phyloP scores from a whole-genome alignment of 2,797 vertebrate genomes.

The Mycteria americana region DNA sequence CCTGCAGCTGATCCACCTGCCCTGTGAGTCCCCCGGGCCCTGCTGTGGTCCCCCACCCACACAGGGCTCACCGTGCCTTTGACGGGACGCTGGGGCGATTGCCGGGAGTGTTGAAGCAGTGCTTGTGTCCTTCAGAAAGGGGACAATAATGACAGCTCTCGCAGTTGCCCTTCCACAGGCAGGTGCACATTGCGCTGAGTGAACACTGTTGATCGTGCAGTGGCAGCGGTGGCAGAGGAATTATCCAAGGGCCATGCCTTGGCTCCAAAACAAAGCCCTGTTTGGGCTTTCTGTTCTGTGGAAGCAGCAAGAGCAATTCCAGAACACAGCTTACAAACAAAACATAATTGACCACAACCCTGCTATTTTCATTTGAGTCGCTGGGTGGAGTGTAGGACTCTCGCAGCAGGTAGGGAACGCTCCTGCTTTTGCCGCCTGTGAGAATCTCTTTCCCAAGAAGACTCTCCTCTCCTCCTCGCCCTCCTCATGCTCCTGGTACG shows the following conservation, averaged over 20 bases:
- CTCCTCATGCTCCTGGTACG: background rate
- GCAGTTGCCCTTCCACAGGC: too few species aligned
- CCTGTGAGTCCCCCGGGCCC: slow-evolving; percentile 15
- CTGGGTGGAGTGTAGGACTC: background rate
- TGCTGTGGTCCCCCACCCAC: rapidly evolving
- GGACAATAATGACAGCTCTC: background rate
- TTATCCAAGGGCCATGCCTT: background rate
- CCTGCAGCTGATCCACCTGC: slow-evolving; percentile 50
- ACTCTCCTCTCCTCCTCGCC: background rate
- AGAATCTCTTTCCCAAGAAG: background rate
- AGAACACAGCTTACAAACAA: background rate
- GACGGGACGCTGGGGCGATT: rapidly evolving
- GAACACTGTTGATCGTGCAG: rapidly evolving
- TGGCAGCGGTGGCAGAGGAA: background rate
- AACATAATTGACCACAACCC: background rate
- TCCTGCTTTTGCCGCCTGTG: background rate
- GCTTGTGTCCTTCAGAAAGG: background rate
- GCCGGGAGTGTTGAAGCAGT: background rate
- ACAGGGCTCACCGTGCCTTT: rapidly evolving
- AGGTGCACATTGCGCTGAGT: background rate
- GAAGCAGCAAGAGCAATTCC: background rate
- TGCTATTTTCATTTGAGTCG: background rate
- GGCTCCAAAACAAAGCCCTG: background rate
- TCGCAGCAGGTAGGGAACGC: background rate
- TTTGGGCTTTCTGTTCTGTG: background rate